Percentiles rank a stretch among this genome's conserved stretches.
Conservation (phyloP, 1,140 invertebrate genomes). For the Habropoda laboriosa region DNA sequence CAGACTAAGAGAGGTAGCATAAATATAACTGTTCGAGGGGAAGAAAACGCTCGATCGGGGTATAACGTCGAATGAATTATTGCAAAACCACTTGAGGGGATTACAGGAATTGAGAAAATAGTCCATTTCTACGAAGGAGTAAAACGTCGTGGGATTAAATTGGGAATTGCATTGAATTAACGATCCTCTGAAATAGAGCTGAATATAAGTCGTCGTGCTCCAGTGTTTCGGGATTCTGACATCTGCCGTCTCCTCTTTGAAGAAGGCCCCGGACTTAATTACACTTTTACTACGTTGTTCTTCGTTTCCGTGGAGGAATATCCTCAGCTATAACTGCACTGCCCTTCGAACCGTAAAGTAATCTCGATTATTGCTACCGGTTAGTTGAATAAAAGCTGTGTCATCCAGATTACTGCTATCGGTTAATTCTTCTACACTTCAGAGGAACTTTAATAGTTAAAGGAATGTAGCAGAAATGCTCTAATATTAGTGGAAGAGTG, state of each 20-base stretch:
- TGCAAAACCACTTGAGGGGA: neutral
- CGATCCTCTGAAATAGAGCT: neutral
- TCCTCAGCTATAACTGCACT: neutral
- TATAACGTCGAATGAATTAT: neutral
- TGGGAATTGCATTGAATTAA: neutral
- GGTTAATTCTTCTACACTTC: too few relatives aligned
- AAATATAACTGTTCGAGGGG: neutral
- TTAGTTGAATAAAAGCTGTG: too few relatives aligned
- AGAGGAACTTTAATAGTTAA: too few relatives aligned
- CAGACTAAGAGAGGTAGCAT: too few relatives aligned
- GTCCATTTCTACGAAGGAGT: neutral
- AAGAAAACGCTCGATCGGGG: neutral
- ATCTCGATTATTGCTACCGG: too few relatives aligned
- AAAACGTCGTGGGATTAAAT: neutral
- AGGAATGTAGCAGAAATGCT: too few relatives aligned
- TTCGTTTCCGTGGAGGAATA: neutral
- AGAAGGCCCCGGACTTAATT: neutral
- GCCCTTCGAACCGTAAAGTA: too few relatives aligned
- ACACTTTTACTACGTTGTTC: neutral
- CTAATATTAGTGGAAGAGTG: too few relatives aligned
- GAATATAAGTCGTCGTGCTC: neutral
- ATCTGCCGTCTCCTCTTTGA: neutral
- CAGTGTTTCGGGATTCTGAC: neutral
- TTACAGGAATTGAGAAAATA: neutral
- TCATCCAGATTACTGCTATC: too few relatives aligned